These are phyloP conservation scores for Camponotus fellah DNA, from an alignment of 2,888 invertebrate genomes.

Conservation along the genomic window DNA sequence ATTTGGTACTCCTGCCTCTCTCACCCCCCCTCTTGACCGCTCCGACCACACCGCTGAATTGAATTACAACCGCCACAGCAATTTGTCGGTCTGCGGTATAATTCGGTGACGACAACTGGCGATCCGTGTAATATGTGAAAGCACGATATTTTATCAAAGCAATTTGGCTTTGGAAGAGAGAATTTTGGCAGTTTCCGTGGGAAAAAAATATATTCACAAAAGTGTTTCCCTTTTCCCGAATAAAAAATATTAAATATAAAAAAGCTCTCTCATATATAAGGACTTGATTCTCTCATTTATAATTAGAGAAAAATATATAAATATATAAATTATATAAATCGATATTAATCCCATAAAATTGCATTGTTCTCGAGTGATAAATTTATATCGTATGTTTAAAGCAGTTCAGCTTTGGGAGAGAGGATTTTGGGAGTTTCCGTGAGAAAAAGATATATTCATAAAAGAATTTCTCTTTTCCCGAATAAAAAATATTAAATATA, in stretches of 20 bases:
- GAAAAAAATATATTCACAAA: not conserved
- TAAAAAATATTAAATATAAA: not conserved
- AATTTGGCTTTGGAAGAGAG: not conserved
- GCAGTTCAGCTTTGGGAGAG: not conserved
- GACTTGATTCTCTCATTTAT: not conserved
- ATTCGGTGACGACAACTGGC: slow-evolving; percentile 54
- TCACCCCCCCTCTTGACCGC: not conserved
- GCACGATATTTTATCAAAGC: not conserved
- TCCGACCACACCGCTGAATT: slow-evolving; percentile 57
- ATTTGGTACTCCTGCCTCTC: slow-evolving; percentile 50
- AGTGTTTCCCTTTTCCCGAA: not conserved
- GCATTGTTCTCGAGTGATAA: not conserved
- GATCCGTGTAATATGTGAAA: not conserved
- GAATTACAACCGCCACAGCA: slow-evolving; percentile 60
- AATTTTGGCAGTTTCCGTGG: not conserved
- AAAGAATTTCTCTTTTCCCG: not conserved
- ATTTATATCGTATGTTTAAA: not conserved
- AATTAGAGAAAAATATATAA: not conserved
- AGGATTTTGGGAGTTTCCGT: not conserved
- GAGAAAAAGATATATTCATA: not conserved
- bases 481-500: not conserved
- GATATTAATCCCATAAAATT: not conserved
- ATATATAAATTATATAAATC: no score
- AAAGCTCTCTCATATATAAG: not conserved
- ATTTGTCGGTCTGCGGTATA: slow-evolving; percentile 61